Conservation (phyloP, 2,888 invertebrate species). For the Frankliniella intonsa region DNA sequence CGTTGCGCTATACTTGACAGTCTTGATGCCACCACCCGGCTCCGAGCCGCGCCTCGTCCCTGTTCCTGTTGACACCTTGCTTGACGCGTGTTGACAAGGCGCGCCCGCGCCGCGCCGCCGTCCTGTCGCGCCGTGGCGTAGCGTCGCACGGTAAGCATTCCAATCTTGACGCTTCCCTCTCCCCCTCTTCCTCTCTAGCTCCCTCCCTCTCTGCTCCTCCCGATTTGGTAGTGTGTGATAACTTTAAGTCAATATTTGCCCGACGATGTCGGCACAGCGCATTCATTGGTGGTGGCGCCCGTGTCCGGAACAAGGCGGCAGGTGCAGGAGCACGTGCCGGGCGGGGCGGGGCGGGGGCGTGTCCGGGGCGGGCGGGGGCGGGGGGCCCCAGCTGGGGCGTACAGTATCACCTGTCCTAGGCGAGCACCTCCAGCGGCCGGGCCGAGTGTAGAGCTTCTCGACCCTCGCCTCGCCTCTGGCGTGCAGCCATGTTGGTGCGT, state of each 20-base stretch:
- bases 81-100: no score
- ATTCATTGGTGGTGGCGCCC: not conserved
- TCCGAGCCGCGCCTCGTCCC: not conserved
- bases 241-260: not conserved
- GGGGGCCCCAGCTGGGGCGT: not conserved
- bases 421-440: no score
- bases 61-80: no score
- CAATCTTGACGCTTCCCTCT: no score
- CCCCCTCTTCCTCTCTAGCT: not conserved
- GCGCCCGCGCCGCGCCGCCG: not conserved
- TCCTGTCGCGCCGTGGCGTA: not conserved
- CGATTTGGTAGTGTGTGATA: not conserved
- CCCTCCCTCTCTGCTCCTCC: not conserved
- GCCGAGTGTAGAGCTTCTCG: no score
- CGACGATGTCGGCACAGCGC: not conserved
- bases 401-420: no score
- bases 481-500: conserved; percentile 8
- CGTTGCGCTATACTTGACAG: no score
- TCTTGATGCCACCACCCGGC: not conserved
- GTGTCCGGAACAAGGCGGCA: not conserved
- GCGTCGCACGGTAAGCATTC: not conserved
- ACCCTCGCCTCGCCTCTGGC: not conserved
- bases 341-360: not conserved
- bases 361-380: not conserved
- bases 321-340: not conserved